Evolutionary conservation across 1,140 invertebrate genomes (phyloP).

Genomic region (Anastatus disparis): DNA sequence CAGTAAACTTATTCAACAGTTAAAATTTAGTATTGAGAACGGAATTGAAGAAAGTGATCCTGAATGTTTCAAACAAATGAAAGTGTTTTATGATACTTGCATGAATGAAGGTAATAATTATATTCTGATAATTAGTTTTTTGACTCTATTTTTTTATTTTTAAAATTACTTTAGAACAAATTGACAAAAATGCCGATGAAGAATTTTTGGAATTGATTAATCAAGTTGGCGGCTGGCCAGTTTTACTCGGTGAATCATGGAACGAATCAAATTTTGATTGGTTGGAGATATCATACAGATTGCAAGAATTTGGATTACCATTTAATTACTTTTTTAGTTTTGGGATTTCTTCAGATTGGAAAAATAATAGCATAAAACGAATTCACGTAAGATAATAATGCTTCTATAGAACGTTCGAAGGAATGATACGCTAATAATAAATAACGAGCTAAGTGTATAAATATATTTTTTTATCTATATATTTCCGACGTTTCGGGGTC

Average conservation of each 20-base stretch:
- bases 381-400: conserved; percentile 92
- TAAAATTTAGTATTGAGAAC: conserved; percentile 79
- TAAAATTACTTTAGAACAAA: too few relatives aligned
- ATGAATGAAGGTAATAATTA: conserved; percentile 91
- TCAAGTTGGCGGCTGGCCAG: conserved; percentile 88
- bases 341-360: conserved; percentile 86
- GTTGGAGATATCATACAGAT: conserved; percentile 83
- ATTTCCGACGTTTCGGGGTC: too few relatives aligned
- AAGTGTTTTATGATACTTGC: conserved; percentile 83
- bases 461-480: too few relatives aligned
- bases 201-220: conserved; percentile 68
- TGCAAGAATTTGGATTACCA: conserved; percentile 82
- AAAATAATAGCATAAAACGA: conserved; percentile 83
- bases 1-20: conserved; percentile 82
- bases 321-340: conserved; percentile 91
- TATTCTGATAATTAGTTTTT: too few relatives aligned
- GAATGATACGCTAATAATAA: too few relatives aligned
- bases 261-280: conserved; percentile 77
- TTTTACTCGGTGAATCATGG: conserved; percentile 82
- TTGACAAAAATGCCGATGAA: conserved; percentile 17
- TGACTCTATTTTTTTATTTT: too few relatives aligned
- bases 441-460: too few relatives aligned
- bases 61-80: conserved; percentile 79
- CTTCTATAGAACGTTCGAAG: too few relatives aligned
- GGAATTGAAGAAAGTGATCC: conserved; percentile 73